phyloP scores from a whole-genome alignment of 2,888 invertebrate species.

The Cacoxenus indagator region DNA sequence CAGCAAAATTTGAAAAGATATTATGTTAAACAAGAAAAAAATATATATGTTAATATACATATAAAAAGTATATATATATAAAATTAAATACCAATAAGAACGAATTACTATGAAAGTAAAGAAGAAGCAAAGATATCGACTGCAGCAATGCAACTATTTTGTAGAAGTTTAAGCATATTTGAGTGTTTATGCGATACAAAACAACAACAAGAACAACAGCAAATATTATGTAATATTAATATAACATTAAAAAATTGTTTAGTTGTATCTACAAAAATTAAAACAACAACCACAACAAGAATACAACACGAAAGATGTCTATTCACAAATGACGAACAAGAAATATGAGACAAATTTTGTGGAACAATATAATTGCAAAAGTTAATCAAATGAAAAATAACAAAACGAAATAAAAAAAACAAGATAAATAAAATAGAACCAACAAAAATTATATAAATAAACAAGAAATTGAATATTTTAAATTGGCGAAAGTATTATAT shows the following conservation, averaged over 20 bases:
- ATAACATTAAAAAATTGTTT: slow-evolving; percentile 30
- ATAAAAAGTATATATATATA: slow-evolving; percentile 31
- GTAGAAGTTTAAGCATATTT: slow-evolving; percentile 68
- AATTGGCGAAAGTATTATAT: slow-evolving; percentile 52
- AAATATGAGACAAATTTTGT: slow-evolving; percentile 43
- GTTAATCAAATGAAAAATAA: slow-evolving; percentile 45
- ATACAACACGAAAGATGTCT: slow-evolving; percentile 39
- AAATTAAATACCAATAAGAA: slow-evolving; percentile 49
- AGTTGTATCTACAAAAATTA: not conserved
- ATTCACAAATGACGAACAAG: slow-evolving; percentile 48
- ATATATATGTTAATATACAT: slow-evolving; percentile 35
- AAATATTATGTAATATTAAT: not conserved
- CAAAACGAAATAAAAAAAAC: slow-evolving; percentile 33
- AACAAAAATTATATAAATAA: slow-evolving; percentile 28
- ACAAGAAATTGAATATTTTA: slow-evolving; percentile 35
- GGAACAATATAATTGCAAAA: slow-evolving; percentile 32
- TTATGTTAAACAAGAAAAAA: slow-evolving; percentile 45
- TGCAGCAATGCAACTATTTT: slow-evolving; percentile 69
- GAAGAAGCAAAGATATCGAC: slow-evolving; percentile 63
- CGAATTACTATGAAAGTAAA: slow-evolving; percentile 48
- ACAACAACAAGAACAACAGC: not conserved
- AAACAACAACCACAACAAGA: slow-evolving; percentile 29
- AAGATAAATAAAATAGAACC: slow-evolving; percentile 53
- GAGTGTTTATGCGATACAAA: slow-evolving; percentile 41
- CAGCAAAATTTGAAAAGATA: slow-evolving; percentile 30